Percentiles rank a stretch among this genome's conserved stretches.
These are phyloP conservation scores for Arenaria interpres DNA, from an alignment of 2,113 vertebrate genomes.

Conservation along the genomic window DNA sequence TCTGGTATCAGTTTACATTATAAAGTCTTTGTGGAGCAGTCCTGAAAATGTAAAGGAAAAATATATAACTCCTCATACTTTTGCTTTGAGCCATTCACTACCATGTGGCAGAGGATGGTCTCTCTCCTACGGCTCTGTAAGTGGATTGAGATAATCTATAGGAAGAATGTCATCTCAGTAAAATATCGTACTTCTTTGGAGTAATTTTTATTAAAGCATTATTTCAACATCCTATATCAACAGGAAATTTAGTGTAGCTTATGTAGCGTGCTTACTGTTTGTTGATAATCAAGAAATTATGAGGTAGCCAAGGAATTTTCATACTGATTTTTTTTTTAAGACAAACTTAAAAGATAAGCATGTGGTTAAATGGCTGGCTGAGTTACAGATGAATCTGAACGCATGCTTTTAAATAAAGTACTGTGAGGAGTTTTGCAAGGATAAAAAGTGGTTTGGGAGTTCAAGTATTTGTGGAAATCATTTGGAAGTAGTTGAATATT, in stretches of 20 bases:
- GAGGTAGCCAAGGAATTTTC: background rate
- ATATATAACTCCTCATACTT: background rate
- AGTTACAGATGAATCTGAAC: background rate
- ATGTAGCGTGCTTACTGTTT: background rate
- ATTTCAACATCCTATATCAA: background rate
- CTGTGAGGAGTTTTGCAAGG: background rate
- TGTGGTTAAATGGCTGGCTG: background rate
- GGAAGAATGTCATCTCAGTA: background rate
- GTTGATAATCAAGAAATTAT: background rate
- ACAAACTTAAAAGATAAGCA: background rate
- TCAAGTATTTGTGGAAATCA: background rate
- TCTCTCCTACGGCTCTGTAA: background rate
- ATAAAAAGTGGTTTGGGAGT: background rate
- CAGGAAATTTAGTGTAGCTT: background rate
- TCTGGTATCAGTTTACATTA: background rate
- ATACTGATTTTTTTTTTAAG: background rate
- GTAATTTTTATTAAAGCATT: background rate
- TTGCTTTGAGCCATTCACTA: background rate
- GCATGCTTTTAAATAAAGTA: background rate
- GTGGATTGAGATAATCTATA: background rate
- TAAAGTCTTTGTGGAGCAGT: background rate
- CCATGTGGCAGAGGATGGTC: background rate
- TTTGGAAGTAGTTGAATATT: background rate
- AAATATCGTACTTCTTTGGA: background rate
- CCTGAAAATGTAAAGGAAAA: background rate